phyloP scores from a whole-genome alignment of 2,888 invertebrate genomes.

The Aproaerema taeniolella region DNA sequence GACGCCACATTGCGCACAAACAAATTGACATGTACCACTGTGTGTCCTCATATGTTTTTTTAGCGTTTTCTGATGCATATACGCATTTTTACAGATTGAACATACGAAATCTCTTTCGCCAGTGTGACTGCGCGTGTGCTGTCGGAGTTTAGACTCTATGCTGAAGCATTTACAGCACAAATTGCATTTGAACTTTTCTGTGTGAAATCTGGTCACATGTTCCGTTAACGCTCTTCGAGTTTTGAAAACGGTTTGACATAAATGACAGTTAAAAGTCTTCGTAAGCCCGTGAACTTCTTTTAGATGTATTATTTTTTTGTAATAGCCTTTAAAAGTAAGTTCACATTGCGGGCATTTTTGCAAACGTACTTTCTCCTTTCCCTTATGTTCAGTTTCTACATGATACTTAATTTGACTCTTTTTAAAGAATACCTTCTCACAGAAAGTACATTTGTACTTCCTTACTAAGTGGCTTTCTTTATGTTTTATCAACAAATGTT shows the following conservation, averaged over 20 bases:
- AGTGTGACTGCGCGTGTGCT: slow-evolving; percentile 56
- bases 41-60: slow-evolving; percentile 61
- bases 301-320: slow-evolving; percentile 41
- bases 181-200: slow-evolving; percentile 59
- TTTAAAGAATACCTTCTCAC: slow-evolving; percentile 53
- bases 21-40: slow-evolving; percentile 28
- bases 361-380: slow-evolving; percentile 28
- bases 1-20: slow-evolving; percentile 30
- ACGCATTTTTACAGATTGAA: slow-evolving; percentile 54
- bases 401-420: slow-evolving; percentile 61
- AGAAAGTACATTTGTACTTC: slow-evolving; percentile 41
- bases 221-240: slow-evolving; percentile 41
- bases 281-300: slow-evolving; percentile 38
- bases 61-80: slow-evolving; percentile 53
- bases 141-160: slow-evolving; percentile 57
- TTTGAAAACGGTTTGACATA: slow-evolving; percentile 35
- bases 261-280: slow-evolving; percentile 34
- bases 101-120: slow-evolving; percentile 59
- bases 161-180: slow-evolving; percentile 61
- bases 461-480: slow-evolving; percentile 35
- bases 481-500: slow-evolving; percentile 39
- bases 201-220: slow-evolving; percentile 45
- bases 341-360: slow-evolving; percentile 42
- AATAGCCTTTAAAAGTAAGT: slow-evolving; percentile 43
- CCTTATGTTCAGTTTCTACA: slow-evolving; percentile 45